These are phyloP conservation scores for Toxostoma redivivum DNA, from an alignment of 2,113 vertebrate genomes.

Conservation along the genomic window DNA sequence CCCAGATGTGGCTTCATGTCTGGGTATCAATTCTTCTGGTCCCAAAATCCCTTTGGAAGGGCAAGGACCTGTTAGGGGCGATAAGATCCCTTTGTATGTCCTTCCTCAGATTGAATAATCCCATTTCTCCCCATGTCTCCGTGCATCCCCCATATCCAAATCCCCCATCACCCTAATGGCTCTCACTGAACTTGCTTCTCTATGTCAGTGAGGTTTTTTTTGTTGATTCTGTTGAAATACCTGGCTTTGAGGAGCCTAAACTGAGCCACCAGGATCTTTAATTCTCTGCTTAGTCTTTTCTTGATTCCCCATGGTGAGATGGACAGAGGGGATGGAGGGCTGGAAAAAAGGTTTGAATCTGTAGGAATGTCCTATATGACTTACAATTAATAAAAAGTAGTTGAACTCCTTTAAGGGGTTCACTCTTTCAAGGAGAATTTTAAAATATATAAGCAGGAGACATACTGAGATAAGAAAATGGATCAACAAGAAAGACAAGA, in stretches of 20 bases:
- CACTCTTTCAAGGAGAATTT: neutral
- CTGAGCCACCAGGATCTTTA: neutral
- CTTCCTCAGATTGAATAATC: neutral
- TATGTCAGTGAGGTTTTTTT: neutral
- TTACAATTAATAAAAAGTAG: neutral
- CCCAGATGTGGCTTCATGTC: rapidly evolving
- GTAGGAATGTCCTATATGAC: neutral
- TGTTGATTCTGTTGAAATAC: neutral
- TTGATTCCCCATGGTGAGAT: neutral
- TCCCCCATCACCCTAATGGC: neutral
- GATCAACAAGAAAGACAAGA: neutral
- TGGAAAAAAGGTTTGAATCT: neutral
- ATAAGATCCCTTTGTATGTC: neutral
- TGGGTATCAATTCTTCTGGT: rapidly evolving
- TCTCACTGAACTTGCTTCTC: neutral
- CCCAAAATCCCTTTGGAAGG: neutral
- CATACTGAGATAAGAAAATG: neutral
- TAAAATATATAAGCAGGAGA: neutral
- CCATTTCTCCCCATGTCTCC: neutral
- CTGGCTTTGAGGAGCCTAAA: neutral
- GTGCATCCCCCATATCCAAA: rapidly evolving
- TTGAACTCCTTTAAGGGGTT: neutral
- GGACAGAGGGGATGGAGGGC: neutral
- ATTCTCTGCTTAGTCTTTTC: neutral
- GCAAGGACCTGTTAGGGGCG: rapidly evolving